Percentiles rank a stretch among this genome's conserved stretches.
phyloP scores from a whole-genome alignment of 1,140 invertebrate genomes.

The Protaetia brevitarsis region DNA sequence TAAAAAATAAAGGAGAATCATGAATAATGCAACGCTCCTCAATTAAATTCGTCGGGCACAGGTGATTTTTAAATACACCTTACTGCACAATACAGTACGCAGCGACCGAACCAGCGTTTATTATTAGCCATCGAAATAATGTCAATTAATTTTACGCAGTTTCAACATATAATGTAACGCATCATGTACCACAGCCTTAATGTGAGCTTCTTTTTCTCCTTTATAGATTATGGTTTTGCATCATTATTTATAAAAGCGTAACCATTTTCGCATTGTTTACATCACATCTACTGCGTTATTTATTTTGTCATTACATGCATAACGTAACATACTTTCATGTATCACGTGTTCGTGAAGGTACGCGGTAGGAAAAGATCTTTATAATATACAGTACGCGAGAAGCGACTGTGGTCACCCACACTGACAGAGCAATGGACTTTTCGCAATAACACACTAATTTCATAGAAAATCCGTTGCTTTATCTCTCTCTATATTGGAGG shows the following conservation, averaged over 20 bases:
- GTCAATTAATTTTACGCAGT: slow-evolving; percentile 11
- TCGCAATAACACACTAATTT: no score
- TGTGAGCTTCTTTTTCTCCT: not conserved
- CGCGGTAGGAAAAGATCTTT: no score
- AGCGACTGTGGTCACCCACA: no score
- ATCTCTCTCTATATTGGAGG: no score
- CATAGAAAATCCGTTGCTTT: no score
- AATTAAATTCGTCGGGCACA: slow-evolving; percentile 8
- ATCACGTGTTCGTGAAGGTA: no score
- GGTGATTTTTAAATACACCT: slow-evolving; percentile 3
- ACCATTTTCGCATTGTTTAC: not conserved
- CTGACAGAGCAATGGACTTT: no score
- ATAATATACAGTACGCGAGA: no score
- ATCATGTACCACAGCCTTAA: not conserved
- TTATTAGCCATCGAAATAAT: slow-evolving; percentile 7
- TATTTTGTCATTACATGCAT: slow-evolving; percentile 4
- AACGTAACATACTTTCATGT: not conserved
- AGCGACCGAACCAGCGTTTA: not conserved
- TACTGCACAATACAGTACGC: no score
- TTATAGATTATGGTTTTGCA: slow-evolving; percentile 10
- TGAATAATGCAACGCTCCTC: not conserved
- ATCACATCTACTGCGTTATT: not conserved
- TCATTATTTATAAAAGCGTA: slow-evolving; percentile 2
- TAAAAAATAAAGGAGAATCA: not conserved
- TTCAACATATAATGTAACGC: slow-evolving; percentile 10